Percentiles rank a stretch among this genome's conserved stretches.
phyloP scores from a whole-genome alignment of 2,888 invertebrate species.

The Agrilus cyanescens region DNA sequence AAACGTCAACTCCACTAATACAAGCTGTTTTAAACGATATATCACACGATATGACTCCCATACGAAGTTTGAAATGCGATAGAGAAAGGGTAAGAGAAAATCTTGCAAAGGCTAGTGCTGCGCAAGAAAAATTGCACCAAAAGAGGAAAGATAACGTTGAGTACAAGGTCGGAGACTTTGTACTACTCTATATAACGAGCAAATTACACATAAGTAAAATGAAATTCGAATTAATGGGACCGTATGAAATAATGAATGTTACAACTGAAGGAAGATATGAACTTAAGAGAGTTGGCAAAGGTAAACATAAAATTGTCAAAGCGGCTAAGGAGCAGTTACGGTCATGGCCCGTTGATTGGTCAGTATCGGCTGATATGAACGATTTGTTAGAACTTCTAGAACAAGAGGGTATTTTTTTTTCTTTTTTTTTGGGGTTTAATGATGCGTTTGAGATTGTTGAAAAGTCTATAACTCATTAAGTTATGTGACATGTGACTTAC shows the following conservation, averaged over 20 bases:
- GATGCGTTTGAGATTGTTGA: too few species aligned
- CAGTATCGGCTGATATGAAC: background rate
- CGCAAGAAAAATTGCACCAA: too few species aligned
- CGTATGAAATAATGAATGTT: conserved; percentile 11
- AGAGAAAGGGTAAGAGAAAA: conserved; percentile 4
- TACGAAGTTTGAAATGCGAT: conserved; percentile 10
- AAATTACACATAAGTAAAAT: conserved; percentile 13
- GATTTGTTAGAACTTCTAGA: too few species aligned
- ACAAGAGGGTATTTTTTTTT: too few species aligned
- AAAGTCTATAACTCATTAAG: too few species aligned
- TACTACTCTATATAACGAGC: conserved; percentile 14
- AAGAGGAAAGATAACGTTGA: conserved; percentile 9
- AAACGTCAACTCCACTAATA: conserved; percentile 13
- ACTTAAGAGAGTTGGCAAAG: conserved; percentile 5
- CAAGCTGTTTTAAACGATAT: conserved; percentile 13
- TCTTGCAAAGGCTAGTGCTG: background rate
- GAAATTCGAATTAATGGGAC: conserved; percentile 14
- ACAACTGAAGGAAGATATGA: conserved; percentile 5
- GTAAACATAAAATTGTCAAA: conserved; percentile 4
- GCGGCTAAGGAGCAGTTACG: conserved; percentile 8
- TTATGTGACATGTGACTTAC: too few species aligned
- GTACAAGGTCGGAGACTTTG: conserved; percentile 12
- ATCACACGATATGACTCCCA: conserved; percentile 7
- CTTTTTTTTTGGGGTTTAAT: too few species aligned
- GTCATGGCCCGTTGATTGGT: conserved; percentile 7